These are phyloP conservation scores for Sphaerodactylus townsendi DNA, from an alignment of 2,113 vertebrate genomes.

Conservation along the genomic window DNA sequence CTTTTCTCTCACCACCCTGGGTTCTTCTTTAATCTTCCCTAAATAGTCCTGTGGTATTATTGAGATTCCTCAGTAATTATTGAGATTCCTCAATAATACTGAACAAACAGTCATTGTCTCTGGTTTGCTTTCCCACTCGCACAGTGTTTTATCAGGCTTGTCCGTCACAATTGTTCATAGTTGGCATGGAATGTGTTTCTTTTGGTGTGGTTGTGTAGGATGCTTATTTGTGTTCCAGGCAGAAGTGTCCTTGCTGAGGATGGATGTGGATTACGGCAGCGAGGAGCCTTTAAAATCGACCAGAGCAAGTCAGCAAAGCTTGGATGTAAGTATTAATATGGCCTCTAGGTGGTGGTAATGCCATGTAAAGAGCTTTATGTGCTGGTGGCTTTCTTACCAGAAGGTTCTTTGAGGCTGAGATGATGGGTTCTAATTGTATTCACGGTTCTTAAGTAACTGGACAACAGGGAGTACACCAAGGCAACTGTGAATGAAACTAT, in stretches of 20 bases:
- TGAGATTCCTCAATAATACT: background rate
- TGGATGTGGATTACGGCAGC: conserved; percentile 56
- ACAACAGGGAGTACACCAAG: background rate
- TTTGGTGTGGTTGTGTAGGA: conserved; percentile 37
- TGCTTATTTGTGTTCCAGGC: conserved; percentile 71
- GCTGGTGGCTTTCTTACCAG: background rate
- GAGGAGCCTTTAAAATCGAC: conserved; percentile 65
- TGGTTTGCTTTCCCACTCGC: background rate
- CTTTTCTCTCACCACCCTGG: background rate
- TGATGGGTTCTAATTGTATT: too few relatives aligned
- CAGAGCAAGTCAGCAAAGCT: conserved; percentile 56
- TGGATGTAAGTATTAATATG: conserved; percentile 71
- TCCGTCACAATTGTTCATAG: background rate
- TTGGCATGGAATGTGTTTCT: background rate
- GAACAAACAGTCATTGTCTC: background rate
- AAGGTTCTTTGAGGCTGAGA: background rate
- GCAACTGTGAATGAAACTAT: too few relatives aligned
- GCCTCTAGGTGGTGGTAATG: conserved; percentile 23
- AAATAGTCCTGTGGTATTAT: background rate
- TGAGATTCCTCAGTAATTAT: too few relatives aligned
- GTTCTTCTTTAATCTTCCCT: background rate
- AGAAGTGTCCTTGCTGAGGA: conserved; percentile 57
- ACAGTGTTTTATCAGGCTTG: background rate
- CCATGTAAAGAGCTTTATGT: conserved; percentile 14
- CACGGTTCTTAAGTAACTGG: background rate